Conservation (phyloP, 2,888 invertebrate species). For the Cyaniris semiargus region DNA sequence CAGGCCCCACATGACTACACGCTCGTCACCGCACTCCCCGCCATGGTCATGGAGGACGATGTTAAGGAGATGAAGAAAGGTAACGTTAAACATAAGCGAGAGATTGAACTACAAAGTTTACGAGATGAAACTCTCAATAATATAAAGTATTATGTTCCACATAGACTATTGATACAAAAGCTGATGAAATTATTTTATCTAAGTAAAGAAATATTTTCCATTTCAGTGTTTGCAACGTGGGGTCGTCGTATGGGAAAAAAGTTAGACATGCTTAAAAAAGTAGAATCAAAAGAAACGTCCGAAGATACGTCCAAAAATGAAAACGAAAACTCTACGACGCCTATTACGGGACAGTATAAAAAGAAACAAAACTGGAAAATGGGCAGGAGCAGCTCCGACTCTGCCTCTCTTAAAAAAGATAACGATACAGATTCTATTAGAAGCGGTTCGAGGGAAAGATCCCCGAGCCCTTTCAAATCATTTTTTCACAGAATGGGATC, state of each 20-base stretch:
- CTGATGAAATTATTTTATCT: background rate
- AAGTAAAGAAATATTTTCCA: constrained; percentile 27
- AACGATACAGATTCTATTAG: constrained; percentile 73
- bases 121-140: too few relatives aligned
- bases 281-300: constrained; percentile 81
- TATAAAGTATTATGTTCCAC: background rate
- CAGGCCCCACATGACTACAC: constrained; percentile 81
- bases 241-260: constrained; percentile 89
- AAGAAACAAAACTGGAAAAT: constrained; percentile 82
- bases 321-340: constrained; percentile 59
- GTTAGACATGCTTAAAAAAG: constrained; percentile 85
- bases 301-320: constrained; percentile 58
- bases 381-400: constrained; percentile 77
- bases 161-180: background rate
- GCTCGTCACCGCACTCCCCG: constrained; percentile 88
- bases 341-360: constrained; percentile 70
- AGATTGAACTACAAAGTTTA: too few relatives aligned
- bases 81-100: constrained; percentile 43
- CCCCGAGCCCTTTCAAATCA: constrained; percentile 84
- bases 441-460: constrained; percentile 76
- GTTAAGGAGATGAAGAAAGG: constrained; percentile 82
- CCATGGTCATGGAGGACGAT: constrained; percentile 87
- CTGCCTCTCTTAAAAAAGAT: constrained; percentile 68
- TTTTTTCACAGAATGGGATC: constrained; percentile 89
- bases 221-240: constrained; percentile 86